Conservation (phyloP, 2,113 vertebrate genomes). For the Grammomys surdaster region DNA sequence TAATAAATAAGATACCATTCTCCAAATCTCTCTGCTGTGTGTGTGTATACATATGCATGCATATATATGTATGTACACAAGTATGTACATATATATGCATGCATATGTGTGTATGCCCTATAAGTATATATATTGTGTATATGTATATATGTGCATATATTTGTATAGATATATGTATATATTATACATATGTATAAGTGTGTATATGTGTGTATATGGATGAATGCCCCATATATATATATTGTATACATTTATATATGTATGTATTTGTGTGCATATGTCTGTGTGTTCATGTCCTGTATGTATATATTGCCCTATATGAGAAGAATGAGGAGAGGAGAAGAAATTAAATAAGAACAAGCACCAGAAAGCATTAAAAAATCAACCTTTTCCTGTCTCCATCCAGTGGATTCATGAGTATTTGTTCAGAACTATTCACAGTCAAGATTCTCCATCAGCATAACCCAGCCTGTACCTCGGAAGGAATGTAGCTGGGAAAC, state of each 20-base stretch:
- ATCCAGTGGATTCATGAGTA: not conserved
- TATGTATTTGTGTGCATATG: not conserved
- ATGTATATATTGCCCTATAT: not conserved
- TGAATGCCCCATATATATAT: too few species aligned
- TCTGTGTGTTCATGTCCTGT: not conserved
- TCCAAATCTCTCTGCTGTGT: too few species aligned
- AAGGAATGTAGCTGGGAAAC: not conserved
- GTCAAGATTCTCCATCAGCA: not conserved
- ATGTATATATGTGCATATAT: not conserved
- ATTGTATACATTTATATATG: not conserved
- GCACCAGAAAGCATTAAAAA: not conserved
- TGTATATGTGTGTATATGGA: too few species aligned
- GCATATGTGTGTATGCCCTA: not conserved
- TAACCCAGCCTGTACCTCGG: not conserved
- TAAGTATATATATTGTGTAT: too few species aligned
- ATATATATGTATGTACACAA: not conserved
- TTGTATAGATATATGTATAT: not conserved
- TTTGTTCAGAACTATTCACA: not conserved
- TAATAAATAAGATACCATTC: not conserved
- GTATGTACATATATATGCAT: not conserved
- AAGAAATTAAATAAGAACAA: not conserved
- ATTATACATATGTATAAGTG: not conserved
- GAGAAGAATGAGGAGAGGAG: not conserved
- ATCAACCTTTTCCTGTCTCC: not conserved
- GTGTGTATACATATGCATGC: too few species aligned